Percentiles rank a stretch among this genome's conserved stretches.
These are phyloP conservation scores for Argopecten irradians DNA, from an alignment of 1,140 invertebrate genomes.

Conservation along the genomic window DNA sequence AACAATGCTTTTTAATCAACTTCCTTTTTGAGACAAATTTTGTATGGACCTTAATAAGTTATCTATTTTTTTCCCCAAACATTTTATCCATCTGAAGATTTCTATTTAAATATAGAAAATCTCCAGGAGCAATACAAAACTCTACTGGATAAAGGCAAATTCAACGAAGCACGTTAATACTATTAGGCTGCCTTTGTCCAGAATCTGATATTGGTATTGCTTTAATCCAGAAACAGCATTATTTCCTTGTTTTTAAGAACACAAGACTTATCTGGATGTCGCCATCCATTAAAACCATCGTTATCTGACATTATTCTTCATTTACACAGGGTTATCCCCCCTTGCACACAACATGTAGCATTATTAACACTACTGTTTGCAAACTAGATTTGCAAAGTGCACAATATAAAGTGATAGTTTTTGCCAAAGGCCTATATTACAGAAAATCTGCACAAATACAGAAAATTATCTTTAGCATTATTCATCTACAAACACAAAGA, in stretches of 20 bases:
- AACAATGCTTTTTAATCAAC: background rate
- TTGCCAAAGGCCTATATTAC: background rate
- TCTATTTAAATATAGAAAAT: no score
- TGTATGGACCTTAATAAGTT: no score
- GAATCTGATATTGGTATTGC: no score
- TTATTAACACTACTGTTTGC: background rate
- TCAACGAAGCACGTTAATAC: no score
- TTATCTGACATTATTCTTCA: background rate
- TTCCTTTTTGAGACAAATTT: no score
- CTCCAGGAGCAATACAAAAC: no score
- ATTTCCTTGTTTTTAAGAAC: background rate
- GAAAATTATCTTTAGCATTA: background rate
- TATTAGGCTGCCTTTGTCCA: no score
- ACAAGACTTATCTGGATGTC: background rate
- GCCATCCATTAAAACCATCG: background rate
- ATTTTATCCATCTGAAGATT: no score
- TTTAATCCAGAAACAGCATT: background rate
- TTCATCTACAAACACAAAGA: background rate
- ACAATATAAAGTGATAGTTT: background rate
- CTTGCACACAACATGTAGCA: constrained; percentile 21
- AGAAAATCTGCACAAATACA: background rate
- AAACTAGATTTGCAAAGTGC: background rate
- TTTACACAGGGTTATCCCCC: background rate
- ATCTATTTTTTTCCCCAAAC: no score
- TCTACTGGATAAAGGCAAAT: no score